Conservation (phyloP, 2,797 vertebrate species). For the Columba guinea region DNA sequence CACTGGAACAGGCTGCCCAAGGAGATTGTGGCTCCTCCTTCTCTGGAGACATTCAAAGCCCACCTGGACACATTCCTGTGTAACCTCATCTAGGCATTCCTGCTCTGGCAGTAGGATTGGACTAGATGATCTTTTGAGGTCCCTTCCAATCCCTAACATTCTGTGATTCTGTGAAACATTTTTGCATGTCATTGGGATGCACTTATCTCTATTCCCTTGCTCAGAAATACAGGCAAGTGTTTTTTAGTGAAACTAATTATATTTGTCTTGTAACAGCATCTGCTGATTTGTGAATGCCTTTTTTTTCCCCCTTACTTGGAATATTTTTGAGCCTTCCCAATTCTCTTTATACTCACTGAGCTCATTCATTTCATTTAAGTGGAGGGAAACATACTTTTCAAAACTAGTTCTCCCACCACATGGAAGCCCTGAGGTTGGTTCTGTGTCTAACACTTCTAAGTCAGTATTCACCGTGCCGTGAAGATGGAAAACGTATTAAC, state of each 20-base stretch:
- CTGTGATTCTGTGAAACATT: too few relatives aligned
- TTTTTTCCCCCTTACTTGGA: neutral
- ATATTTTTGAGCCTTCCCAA: neutral
- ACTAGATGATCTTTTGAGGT: too few relatives aligned
- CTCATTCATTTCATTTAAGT: neutral
- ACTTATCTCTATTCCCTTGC: neutral
- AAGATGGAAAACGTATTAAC: neutral
- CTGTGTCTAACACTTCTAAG: neutral
- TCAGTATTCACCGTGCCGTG: accelerated
- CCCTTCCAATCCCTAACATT: too few relatives aligned
- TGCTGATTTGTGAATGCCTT: neutral
- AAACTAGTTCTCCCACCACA: neutral
- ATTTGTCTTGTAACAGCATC: neutral
- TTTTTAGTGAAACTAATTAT: neutral
- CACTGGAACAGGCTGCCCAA: too few relatives aligned
- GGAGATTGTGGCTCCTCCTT: too few relatives aligned
- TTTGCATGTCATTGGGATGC: neutral
- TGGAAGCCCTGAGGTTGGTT: neutral
- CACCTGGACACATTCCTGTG: too few relatives aligned
- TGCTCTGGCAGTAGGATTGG: too few relatives aligned
- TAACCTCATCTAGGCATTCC: too few relatives aligned
- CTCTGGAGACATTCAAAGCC: too few relatives aligned
- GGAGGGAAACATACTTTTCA: neutral
- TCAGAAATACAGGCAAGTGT: neutral
- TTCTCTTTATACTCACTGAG: neutral